phyloP scores from a whole-genome alignment of 2,113 vertebrate species.

The Otolemur garnettii region DNA sequence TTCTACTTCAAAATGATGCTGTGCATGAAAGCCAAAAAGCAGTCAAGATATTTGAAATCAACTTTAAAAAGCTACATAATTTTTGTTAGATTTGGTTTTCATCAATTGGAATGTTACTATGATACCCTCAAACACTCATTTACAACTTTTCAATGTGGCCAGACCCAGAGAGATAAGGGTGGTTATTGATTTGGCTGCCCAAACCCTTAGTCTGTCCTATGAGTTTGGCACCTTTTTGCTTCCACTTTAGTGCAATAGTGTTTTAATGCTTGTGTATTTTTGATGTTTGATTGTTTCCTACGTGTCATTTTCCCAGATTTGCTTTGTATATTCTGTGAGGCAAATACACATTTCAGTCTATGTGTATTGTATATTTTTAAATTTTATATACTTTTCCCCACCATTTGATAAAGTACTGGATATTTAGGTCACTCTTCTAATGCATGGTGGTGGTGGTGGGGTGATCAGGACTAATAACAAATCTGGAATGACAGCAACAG shows the following conservation, averaged over 20 bases:
- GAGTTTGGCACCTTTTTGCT: not conserved
- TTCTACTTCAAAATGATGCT: conserved; percentile 71
- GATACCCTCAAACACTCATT: not conserved
- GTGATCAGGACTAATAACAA: not conserved
- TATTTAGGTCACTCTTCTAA: not conserved
- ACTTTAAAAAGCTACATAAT: conserved; percentile 75
- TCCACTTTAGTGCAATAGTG: not conserved
- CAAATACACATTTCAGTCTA: not conserved
- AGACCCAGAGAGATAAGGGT: not conserved
- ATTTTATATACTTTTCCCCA: not conserved
- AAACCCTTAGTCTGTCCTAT: not conserved
- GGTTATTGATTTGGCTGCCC: not conserved
- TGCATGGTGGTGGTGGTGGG: not conserved
- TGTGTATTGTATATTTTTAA: not conserved
- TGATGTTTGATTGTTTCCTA: not conserved
- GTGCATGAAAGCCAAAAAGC: conserved; percentile 72
- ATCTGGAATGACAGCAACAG: not conserved
- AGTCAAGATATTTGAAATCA: conserved; percentile 62
- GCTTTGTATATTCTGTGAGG: not conserved
- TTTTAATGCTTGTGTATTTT: not conserved
- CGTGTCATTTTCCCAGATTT: not conserved
- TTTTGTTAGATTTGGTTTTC: conserved; percentile 55
- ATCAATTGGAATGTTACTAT: conserved; percentile 17
- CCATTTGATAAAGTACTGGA: not conserved
- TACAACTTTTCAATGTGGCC: not conserved